Evolutionary conservation across 2,888 invertebrate genomes (phyloP).

Genomic region (Slavum lentiscoides): DNA sequence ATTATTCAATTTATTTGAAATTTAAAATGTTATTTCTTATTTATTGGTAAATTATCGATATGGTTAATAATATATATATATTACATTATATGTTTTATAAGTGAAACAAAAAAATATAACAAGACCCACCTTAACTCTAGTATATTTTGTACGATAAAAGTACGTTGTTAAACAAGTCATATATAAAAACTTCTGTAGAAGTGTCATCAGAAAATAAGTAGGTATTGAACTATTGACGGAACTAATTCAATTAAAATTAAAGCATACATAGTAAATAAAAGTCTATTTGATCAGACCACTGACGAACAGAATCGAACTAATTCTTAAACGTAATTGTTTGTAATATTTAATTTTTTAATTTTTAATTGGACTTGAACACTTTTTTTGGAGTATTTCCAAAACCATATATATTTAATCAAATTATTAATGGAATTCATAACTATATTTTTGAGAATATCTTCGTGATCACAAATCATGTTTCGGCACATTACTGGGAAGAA

Average conservation of each 20-base stretch:
- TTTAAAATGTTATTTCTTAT: not conserved
- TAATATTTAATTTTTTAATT: not conserved
- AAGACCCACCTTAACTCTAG: no score
- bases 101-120: no score
- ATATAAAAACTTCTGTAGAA: no score
- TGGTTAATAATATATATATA: not conserved
- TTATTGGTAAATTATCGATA: not conserved
- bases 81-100: not conserved
- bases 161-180: no score
- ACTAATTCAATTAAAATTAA: not conserved
- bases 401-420: not conserved
- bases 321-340: not conserved
- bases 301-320: not conserved
- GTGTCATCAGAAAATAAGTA: not conserved
- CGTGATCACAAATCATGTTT: not conserved
- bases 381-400: not conserved
- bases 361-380: not conserved
- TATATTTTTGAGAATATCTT: not conserved
- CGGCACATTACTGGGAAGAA: not conserved
- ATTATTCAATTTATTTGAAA: not conserved
- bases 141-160: no score
- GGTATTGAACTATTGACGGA: not conserved
- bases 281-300: not conserved
- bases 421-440: not conserved
- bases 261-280: not conserved